Base-by-base conservation (phyloP, 2,113 vertebrate species). In the Monarcha castaneiventris region DNA sequence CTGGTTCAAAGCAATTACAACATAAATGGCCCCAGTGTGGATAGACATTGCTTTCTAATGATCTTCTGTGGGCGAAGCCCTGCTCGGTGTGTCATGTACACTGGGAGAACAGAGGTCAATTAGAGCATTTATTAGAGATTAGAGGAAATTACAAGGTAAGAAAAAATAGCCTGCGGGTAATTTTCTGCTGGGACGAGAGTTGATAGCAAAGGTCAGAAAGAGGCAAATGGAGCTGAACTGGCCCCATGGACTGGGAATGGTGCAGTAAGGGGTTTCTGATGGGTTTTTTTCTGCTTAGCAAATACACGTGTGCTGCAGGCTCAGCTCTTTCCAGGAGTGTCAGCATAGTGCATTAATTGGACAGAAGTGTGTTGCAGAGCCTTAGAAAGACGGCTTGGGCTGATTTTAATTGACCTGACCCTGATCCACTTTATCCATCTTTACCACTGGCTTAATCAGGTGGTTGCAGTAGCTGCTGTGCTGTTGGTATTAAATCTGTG, bases 351-450 rank as follows among this genome's bases (percentile, higher is more conserved):
- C 80, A 48, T 74, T 91, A 61, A 80, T 37, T 83, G 74, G 63
- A 52, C 8, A 12, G 63, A 68, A 77, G 78, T 63, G 63, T 39
- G 48, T 30, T 39, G 49, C 82, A 78, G 58, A 93, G 91, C 88
- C 93, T 89, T 84, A 81, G 62, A 69, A 89, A 84, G 54, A 88
- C 13, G 3, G 71, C 82, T 94, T 85, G 84, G 91, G 72, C 90
- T 94, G 95, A 92, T 81, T 94, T 94, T 91, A 93, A 93, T 83
- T 83, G 85, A 83, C 92, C 92, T 97, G 94, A 96, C 94, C 96
- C 89, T 82, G 95, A 95, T 92, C 95, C 94, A 89, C 93, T 85
- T 86, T 66, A 96, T 93, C 95, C 85, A 96, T 97, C 93, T 95
- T 95, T 95, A 91, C 79, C 69, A 30, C 71, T 67, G 71, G 32